These are phyloP conservation scores for Donacobius atricapilla DNA, from an alignment of 2,113 vertebrate genomes.

Conservation along the genomic window DNA sequence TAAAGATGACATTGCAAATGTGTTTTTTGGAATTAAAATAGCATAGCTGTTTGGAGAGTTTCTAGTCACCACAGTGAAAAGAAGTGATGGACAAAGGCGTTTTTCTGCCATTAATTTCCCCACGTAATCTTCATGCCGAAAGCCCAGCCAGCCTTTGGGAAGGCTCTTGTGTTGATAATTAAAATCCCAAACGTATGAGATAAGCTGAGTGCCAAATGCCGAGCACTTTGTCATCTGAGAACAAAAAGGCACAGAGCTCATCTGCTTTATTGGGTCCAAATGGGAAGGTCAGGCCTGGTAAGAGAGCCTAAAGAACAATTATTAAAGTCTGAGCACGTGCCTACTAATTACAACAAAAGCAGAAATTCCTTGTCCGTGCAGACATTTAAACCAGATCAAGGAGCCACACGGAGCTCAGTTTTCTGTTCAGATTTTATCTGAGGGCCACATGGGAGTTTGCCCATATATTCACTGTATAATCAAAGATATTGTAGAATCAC, in stretches of 20 bases:
- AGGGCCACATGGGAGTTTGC: background rate
- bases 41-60: background rate
- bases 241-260: background rate
- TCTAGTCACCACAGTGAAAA: background rate
- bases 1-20: background rate
- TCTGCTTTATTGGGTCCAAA: background rate
- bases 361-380: background rate
- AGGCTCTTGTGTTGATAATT: background rate
- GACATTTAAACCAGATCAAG: background rate
- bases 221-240: background rate
- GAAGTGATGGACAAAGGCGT: background rate
- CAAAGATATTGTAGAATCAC: background rate
- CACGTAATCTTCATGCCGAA: background rate
- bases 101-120: background rate
- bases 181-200: slow-evolving; percentile 9
- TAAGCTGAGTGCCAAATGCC: background rate
- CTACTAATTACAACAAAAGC: background rate
- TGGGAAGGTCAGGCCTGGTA: background rate
- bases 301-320: background rate
- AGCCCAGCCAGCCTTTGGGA: background rate
- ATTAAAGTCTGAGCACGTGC: background rate
- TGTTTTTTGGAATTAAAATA: background rate
- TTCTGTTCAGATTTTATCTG: background rate
- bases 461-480: background rate
- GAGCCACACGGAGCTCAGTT: background rate